Evolutionary conservation across 2,113 vertebrate species (phyloP).

Genomic region (zebrafish (Danio rerio)): GRCz12tu NC_133179.1:9172501-9173000

Average conservation of each 20-base stretch:
- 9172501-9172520: background rate
- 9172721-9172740: slow-evolving; percentile 20
- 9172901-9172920: no score
- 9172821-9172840: no score
- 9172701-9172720: slow-evolving; percentile 39
- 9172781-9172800: background rate
- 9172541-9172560: background rate
- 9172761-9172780: background rate
- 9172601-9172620: background rate
- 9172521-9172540: no score
- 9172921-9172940: no score
- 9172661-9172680: slow-evolving; percentile 29
- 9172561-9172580: slow-evolving; percentile 4
- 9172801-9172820: background rate
- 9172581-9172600: background rate
- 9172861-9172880: no score
- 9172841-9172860: no score
- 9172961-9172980: no score
- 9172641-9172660: background rate
- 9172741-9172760: background rate
- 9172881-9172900: no score
- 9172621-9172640: background rate
- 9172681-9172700: slow-evolving; percentile 34
- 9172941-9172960: no score
- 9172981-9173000: no score